These are phyloP conservation scores for Actinostola sp. DNA, from an alignment of 92 coral and sea anemone species.

Conservation along the genomic window DNA sequence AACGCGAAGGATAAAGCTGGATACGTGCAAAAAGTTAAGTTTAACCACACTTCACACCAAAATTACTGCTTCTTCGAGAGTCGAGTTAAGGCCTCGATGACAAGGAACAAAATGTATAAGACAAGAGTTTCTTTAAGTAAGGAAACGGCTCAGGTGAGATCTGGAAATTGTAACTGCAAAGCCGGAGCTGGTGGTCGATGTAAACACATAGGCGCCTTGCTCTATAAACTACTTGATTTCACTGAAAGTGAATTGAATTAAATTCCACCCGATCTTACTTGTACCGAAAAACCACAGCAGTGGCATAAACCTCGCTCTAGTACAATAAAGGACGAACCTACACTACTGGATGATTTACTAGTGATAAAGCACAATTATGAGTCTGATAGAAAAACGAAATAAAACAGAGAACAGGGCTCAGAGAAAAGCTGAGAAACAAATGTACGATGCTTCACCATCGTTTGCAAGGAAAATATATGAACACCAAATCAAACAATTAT, in stretches of 20 bases:
- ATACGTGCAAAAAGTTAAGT: conserved; percentile 28
- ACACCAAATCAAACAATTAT: conserved; percentile 21
- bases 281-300: conserved; percentile 38
- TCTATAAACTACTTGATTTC: conserved; percentile 28
- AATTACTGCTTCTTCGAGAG: conserved; percentile 32
- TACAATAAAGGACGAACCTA: background rate
- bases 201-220: conserved; percentile 40
- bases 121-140: conserved; percentile 16
- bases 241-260: conserved; percentile 29
- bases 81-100: conserved; percentile 41
- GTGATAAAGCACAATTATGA: conserved; percentile 38
- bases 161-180: conserved; percentile 29
- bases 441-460: conserved; percentile 24
- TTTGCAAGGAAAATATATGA: conserved; percentile 38
- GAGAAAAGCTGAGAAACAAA: conserved; percentile 20
- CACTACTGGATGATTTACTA: conserved; percentile 18
- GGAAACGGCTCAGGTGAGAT: conserved; percentile 18
- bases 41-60: conserved; percentile 12
- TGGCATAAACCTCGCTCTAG: conserved; percentile 51
- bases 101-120: conserved; percentile 35
- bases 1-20: conserved; percentile 40
- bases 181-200: conserved; percentile 32
- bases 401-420: conserved; percentile 16
- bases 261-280: conserved; percentile 25
- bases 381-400: conserved; percentile 25